phyloP scores from a whole-genome alignment of 2,797 vertebrate species.

The Lates japonicus region DNA sequence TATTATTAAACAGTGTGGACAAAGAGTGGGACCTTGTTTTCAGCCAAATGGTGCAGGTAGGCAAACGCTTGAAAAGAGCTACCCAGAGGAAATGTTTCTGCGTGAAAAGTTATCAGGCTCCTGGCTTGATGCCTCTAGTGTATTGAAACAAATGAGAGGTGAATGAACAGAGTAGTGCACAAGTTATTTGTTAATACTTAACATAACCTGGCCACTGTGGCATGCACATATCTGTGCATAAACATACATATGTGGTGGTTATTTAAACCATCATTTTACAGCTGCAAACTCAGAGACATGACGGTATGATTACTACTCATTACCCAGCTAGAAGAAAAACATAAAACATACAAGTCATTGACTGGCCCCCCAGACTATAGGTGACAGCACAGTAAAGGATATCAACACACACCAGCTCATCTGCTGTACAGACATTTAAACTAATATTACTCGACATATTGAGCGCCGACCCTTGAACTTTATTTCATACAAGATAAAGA shows the following conservation, averaged over 20 bases:
- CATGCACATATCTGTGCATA: not conserved
- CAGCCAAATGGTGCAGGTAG: not conserved
- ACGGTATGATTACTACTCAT: not conserved
- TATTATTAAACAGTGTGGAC: not conserved
- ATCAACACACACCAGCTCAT: not conserved
- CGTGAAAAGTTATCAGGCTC: not conserved
- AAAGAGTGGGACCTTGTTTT: not conserved
- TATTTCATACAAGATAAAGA: not conserved
- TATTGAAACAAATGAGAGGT: not conserved
- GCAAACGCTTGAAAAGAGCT: not conserved
- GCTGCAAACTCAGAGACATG: conserved; percentile 1
- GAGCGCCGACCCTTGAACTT: not conserved
- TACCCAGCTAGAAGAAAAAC: not conserved
- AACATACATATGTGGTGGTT: not conserved
- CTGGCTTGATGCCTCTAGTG: not conserved
- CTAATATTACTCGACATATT: not conserved
- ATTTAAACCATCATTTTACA: not conserved
- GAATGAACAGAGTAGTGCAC: not conserved
- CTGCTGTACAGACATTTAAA: conserved; percentile 6
- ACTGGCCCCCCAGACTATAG: not conserved
- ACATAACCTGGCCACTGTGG: not conserved
- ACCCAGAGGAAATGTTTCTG: not conserved
- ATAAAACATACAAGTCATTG: not conserved
- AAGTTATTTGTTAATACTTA: not conserved
- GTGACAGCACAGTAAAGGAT: not conserved